Base-by-base conservation (phyloP, 2,888 invertebrate genomes). In the Trichogramma dendrolimi region DNA sequence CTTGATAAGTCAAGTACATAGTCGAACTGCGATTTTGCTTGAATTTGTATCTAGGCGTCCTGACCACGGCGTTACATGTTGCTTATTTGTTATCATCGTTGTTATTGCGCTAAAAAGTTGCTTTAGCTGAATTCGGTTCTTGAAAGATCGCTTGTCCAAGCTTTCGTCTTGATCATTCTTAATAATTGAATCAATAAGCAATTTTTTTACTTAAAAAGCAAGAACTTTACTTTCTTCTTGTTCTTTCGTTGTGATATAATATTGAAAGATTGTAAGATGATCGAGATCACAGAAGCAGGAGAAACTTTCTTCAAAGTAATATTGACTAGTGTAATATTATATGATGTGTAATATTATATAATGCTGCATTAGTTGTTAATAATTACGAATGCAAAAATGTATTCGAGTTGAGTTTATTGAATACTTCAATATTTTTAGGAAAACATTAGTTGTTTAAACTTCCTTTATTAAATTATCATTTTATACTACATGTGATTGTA, bases 1-100 rank as follows among this genome's bases (percentile, higher is more conserved):
- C 77, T 77, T 77, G 77, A 74, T 77, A 75, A 76, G 73, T 71
- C 70, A 71, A 72, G 64, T 14, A 49, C 60, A 61, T 64, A 62
- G 58, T 67, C 61, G 63, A 59, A 65, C 58, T 58, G 63, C 67
- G 62, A 55, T 64, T 66, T 63, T 57, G 62, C 64, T 64, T 58
- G 56, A 60, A 62, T 54, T 57, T 61, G 56, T 57, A 57, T 61
- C 62, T 44, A 27, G 11, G 57, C 49, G 61, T 63, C 59, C 57
- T 53, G 62, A 59, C 65, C 65, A 67, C 57, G 64, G 65, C 67
- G 67, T 69, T 70, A 65, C 67, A 69, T 71, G 69, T 73, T 73
- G 68, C 69, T 69, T 70, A 67, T 69, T 68, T 71, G 71, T 73
- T 74, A 70, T 72, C 71, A 71, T 71, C 67, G 66, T 69, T 70